A percentile compares a stretch with the other conserved stretches of the same genome.
Conservation (phyloP, 2,113 vertebrate species). For the human (Homo sapiens) region GRCh38 chr20:52393001-52393500, state of each 20-base stretch:
- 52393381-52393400: neutral
- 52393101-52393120: neutral
- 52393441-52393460: neutral
- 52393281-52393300: conserved; percentile 52
- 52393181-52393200: conserved; percentile 54
- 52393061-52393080: neutral
- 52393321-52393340: conserved; percentile 30
- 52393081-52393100: conserved; percentile 1
- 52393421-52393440: neutral
- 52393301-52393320: conserved; percentile 21
- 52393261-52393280: conserved; percentile 60
- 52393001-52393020: neutral
- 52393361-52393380: conserved; percentile 61
- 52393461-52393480: neutral
- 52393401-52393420: neutral
- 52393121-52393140: conserved; percentile 31
- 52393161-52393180: conserved; percentile 55
- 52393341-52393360: neutral
- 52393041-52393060: neutral
- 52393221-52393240: conserved; percentile 50
- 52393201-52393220: conserved; percentile 18
- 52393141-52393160: conserved; percentile 40
- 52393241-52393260: neutral
- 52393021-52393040: neutral
- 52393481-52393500: neutral